These are phyloP conservation scores for Centrocercus urophasianus DNA, from an alignment of 2,113 vertebrate genomes.

Conservation along the genomic window DNA sequence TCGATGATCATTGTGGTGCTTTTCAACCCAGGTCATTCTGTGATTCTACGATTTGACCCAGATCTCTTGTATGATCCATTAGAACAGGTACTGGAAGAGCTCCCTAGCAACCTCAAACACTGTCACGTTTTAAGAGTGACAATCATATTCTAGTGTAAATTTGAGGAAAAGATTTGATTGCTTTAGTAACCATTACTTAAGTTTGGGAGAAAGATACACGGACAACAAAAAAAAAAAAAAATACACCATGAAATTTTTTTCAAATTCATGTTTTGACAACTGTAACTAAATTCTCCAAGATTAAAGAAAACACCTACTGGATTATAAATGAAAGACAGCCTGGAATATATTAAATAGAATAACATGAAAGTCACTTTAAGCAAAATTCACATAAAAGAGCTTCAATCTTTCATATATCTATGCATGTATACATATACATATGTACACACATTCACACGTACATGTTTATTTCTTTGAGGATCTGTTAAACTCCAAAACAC, in stretches of 20 bases:
- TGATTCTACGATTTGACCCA: neutral
- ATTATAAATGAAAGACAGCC: slow-evolving; percentile 48
- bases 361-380: neutral
- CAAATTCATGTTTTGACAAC: slow-evolving; percentile 48
- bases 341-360: slow-evolving; percentile 23
- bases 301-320: slow-evolving; percentile 49
- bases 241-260: neutral
- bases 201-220: neutral
- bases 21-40: no score
- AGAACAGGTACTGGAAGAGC: neutral
- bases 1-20: no score
- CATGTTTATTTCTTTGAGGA: neutral
- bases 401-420: neutral
- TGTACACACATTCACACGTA: neutral
- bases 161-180: neutral
- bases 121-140: neutral
- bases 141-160: neutral
- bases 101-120: accelerated
- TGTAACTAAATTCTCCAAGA: slow-evolving; percentile 46
- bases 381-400: neutral
- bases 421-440: neutral
- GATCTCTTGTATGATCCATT: neutral
- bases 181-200: neutral
- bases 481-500: neutral
- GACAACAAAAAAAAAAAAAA: neutral